Base-by-base conservation (phyloP, 2,797 vertebrate species). In the Loriculus beryllinus region DNA sequence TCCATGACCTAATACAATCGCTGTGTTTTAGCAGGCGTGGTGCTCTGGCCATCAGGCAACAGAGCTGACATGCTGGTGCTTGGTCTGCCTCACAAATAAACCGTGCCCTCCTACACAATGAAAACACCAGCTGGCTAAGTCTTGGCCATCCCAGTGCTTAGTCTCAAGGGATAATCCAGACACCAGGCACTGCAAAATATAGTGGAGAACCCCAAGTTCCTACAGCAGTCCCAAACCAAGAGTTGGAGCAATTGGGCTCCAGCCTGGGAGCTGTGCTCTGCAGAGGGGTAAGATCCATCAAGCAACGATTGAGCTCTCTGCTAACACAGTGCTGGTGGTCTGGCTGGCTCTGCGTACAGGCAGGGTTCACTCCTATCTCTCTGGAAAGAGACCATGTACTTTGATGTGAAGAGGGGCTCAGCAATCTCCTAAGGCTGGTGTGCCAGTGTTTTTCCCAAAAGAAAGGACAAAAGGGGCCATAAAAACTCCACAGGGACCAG, bases 121-220 rank as follows among this genome's bases (percentile, higher is more conserved):
- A 77, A 93, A 90, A 92, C 92, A 86, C 80, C 95, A 96, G 67
- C 93, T 95, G 95, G 79, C 62, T 74, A 51, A 54, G 28, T 2
- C 17, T 10, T 52, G 81, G 77, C 88, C 77, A 48, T 39, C 31
- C 64, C 20, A 2, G 65, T 57, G 45, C 88, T 92, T 4, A 29
- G 52, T 79, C 82, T 42, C 71, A 37, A 29, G 56, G 86, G 88
- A 64, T 5, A 29, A 93, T 28, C 74, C 91, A 39, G 33, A 74
- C 76, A 39, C 2, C 76, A 71, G 82, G 68, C 68, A 37, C 47
- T 42, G 12, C 75, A 86, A 60, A 57, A 25, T 0, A 7, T 4
- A 14, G 56, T 5, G 21, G 64, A 82, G 68, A 85, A 2, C 42
- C 39, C 57, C 28, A 81, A 21, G 76, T 12, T 85, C 63, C 74